phyloP scores from a whole-genome alignment of 2,888 invertebrate genomes.

The Drosophila niveifrons region DNA sequence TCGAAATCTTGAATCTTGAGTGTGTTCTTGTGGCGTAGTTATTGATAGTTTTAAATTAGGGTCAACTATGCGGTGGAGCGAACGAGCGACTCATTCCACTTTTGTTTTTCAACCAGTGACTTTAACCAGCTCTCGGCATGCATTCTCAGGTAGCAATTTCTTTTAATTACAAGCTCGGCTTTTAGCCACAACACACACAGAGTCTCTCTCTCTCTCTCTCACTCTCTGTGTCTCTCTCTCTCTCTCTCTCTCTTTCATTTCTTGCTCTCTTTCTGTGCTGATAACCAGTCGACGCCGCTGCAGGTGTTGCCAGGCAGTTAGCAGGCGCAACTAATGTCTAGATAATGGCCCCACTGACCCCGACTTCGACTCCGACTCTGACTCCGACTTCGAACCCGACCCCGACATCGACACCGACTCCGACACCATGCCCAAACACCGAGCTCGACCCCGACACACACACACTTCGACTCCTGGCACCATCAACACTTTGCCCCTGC shows the following conservation, averaged over 20 bases:
- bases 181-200: conserved; percentile 21
- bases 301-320: conserved; percentile 76
- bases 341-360: conserved; percentile 54
- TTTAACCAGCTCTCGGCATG: conserved; percentile 33
- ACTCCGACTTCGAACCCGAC: not conserved
- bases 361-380: not conserved
- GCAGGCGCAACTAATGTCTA: conserved; percentile 69
- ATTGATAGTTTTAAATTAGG: conserved; percentile 81
- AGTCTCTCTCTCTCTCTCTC: not conserved
- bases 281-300: conserved; percentile 56
- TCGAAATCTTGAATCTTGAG: conserved; percentile 64
- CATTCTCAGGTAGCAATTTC: conserved; percentile 70
- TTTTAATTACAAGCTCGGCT: conserved; percentile 69
- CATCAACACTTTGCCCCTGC: not conserved
- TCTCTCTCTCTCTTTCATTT: not conserved
- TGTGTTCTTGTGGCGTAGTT: conserved; percentile 65
- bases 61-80: conserved; percentile 70
- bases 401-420: conserved; percentile 8
- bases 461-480: not conserved
- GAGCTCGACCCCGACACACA: not conserved
- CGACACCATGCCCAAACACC: conserved; percentile 9
- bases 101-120: conserved; percentile 6
- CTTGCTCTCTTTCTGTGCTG: conserved; percentile 8
- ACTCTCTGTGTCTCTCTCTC: not conserved
- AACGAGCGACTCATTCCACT: not conserved